phyloP scores from a whole-genome alignment of 2,888 invertebrate species.

The Phortica magna region DNA sequence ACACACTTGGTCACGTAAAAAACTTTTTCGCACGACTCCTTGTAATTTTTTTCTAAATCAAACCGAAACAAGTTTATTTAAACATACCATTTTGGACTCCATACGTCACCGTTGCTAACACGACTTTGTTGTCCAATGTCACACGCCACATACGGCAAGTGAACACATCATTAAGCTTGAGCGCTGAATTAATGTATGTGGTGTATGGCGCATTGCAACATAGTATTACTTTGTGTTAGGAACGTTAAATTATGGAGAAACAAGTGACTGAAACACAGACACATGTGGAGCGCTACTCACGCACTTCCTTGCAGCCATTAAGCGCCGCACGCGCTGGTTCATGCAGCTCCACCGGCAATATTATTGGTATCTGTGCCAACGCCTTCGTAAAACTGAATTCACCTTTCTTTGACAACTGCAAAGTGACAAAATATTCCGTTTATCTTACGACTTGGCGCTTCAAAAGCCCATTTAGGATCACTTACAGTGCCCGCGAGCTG shows the following conservation, averaged over 20 bases:
- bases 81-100: neutral
- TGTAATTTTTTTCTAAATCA: slow-evolving; percentile 69
- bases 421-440: neutral
- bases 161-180: neutral
- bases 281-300: slow-evolving; percentile 62
- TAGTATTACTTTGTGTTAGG: no score
- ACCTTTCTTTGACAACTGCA: slow-evolving; percentile 70
- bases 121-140: neutral
- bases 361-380: slow-evolving; percentile 71
- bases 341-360: slow-evolving; percentile 71
- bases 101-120: neutral
- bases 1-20: slow-evolving; percentile 72
- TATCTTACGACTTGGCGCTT: neutral
- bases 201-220: no score
- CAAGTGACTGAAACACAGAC: no score
- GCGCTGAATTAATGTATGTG: neutral
- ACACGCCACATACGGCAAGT: neutral
- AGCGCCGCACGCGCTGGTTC: slow-evolving; percentile 61
- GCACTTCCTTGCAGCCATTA: slow-evolving; percentile 67
- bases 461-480: slow-evolving; percentile 27
- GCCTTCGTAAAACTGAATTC: slow-evolving; percentile 72
- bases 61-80: neutral
- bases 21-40: slow-evolving; percentile 71
- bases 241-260: no score
- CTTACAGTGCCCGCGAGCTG: slow-evolving; percentile 73